Conservation (phyloP, 2,797 vertebrate species). For the Zalophus californianus region DNA sequence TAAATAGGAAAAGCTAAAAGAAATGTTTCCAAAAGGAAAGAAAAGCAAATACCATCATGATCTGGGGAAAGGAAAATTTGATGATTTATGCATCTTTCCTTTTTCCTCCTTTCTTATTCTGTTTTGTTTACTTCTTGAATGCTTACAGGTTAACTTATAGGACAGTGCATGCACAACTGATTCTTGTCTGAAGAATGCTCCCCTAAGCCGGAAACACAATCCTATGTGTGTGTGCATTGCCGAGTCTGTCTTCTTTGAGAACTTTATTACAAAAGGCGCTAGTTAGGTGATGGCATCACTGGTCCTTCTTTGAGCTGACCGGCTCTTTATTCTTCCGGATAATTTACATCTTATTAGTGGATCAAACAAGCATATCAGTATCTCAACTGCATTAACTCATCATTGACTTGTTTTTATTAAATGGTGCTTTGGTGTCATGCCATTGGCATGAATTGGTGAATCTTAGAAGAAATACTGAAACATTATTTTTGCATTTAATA, state of each 20-base stretch:
- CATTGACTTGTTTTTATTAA: not conserved
- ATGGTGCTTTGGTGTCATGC: not conserved
- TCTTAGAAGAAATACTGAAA: not conserved
- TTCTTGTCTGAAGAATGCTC: not conserved
- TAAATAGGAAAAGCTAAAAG: not conserved
- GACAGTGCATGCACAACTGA: rapidly evolving
- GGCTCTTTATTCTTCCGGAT: not conserved
- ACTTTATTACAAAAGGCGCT: not conserved
- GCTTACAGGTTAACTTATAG: not conserved
- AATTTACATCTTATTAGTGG: not conserved
- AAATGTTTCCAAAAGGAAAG: not conserved
- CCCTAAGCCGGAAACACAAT: rapidly evolving
- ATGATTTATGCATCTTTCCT: not conserved
- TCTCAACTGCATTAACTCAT: not conserved
- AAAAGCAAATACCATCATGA: not conserved
- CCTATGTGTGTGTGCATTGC: rapidly evolving
- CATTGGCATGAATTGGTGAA: not conserved
- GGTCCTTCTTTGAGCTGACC: not conserved
- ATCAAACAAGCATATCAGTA: not conserved
- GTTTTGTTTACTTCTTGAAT: not conserved
- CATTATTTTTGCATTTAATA: not conserved
- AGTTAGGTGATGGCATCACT: not conserved
- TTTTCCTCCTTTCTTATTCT: not conserved
- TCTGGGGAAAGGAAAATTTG: not conserved
- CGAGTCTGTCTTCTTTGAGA: not conserved